Evolutionary conservation across 2,888 invertebrate species (phyloP).

Genomic region (Lissonota sp.): DNA sequence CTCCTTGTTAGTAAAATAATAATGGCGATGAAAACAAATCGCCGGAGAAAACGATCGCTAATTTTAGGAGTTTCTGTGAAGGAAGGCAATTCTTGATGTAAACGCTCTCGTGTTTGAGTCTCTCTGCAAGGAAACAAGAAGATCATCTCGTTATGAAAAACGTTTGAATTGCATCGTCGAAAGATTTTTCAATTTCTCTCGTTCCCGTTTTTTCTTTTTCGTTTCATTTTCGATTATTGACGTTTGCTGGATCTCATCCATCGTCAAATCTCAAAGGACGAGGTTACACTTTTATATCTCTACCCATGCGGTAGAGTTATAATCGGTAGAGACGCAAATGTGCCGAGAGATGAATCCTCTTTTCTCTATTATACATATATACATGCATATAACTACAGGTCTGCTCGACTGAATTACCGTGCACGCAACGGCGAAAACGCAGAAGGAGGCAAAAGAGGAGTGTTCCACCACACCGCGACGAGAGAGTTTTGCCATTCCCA

Average conservation of each 20-base stretch:
- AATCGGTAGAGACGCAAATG: no score
- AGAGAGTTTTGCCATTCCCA: slow-evolving; percentile 50
- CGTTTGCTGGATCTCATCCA: slow-evolving; percentile 40
- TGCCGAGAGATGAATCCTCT: slow-evolving; percentile 1
- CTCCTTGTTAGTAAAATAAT: slow-evolving; percentile 43
- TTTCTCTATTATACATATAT: slow-evolving; percentile 20
- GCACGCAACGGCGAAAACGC: slow-evolving; percentile 60
- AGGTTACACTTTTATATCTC: slow-evolving; percentile 2
- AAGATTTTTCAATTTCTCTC: slow-evolving; percentile 35
- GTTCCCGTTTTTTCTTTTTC: slow-evolving; percentile 17
- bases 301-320: background rate
- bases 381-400: slow-evolving; percentile 31
- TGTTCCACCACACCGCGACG: slow-evolving; percentile 36
- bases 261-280: background rate
- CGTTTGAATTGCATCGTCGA: slow-evolving; percentile 49
- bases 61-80: slow-evolving; percentile 14
- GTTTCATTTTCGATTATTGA: slow-evolving; percentile 51
- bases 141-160: slow-evolving; percentile 48
- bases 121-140: slow-evolving; percentile 19
- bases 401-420: slow-evolving; percentile 39
- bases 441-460: slow-evolving; percentile 54
- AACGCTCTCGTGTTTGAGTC: slow-evolving; percentile 21
- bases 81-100: background rate
- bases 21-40: slow-evolving; percentile 31
- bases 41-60: slow-evolving; percentile 37